phyloP scores from a whole-genome alignment of 2,113 vertebrate genomes.

The Dendropsophus ebraccatus region DNA sequence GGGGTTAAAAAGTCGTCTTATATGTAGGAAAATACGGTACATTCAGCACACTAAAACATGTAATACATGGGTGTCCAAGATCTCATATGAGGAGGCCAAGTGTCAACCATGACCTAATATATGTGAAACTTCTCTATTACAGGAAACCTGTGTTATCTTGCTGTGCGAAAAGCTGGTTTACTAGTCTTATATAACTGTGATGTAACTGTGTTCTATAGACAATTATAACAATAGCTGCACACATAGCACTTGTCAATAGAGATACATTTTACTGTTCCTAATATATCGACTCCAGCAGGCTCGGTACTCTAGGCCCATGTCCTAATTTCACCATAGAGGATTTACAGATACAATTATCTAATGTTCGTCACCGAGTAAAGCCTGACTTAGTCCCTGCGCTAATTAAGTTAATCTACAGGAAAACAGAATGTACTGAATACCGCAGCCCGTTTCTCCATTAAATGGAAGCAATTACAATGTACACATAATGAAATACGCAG shows the following conservation, averaged over 20 bases:
- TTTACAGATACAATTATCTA: constrained; percentile 57
- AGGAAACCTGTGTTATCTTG: neutral
- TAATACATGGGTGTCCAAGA: too few relatives aligned
- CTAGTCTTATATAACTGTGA: neutral
- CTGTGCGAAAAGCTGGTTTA: neutral
- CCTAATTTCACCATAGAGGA: constrained; percentile 50
- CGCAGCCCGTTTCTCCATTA: constrained; percentile 30
- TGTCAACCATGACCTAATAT: neutral
- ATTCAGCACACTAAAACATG: too few relatives aligned
- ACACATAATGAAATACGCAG: constrained; percentile 16
- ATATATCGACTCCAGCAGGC: constrained; percentile 35
- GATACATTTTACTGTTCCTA: constrained; percentile 33
- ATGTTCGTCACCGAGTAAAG: constrained; percentile 44
- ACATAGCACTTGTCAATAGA: constrained; percentile 13
- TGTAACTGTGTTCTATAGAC: constrained; percentile 5
- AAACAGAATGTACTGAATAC: constrained; percentile 45
- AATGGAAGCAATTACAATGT: constrained; percentile 49
- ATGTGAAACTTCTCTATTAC: neutral
- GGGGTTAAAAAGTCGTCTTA: too few relatives aligned
- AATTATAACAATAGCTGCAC: neutral
- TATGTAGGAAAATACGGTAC: too few relatives aligned
- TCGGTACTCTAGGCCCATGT: constrained; percentile 14
- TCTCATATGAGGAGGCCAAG: neutral
- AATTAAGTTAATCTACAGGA: constrained; percentile 54
- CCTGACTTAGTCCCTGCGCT: constrained; percentile 47